A percentile compares a stretch with the other conserved stretches of the same genome.
Conservation (phyloP, 2,888 invertebrate species). For the Spodoptera picta region DNA sequence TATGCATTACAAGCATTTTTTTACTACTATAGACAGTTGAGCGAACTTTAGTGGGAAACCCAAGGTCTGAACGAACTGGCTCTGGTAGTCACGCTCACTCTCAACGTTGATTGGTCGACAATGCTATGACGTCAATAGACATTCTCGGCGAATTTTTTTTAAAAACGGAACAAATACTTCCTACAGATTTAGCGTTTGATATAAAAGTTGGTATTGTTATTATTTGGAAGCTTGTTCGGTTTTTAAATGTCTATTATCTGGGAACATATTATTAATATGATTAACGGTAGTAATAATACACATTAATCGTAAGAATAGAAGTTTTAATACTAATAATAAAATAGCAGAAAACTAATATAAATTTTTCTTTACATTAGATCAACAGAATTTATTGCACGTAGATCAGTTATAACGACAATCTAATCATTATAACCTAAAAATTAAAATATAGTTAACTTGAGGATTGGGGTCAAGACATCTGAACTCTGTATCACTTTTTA, state of each 20-base stretch:
- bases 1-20: conserved; percentile 41
- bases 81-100: conserved; percentile 63
- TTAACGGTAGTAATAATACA: too few relatives aligned
- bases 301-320: background rate
- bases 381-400: too few relatives aligned
- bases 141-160: conserved; percentile 57
- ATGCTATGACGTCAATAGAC: conserved; percentile 65
- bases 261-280: too few relatives aligned
- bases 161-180: conserved; percentile 58
- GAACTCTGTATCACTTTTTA: conserved; percentile 22
- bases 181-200: conserved; percentile 44
- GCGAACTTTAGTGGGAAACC: conserved; percentile 69
- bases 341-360: too few relatives aligned
- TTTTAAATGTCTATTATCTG: background rate
- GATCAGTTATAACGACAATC: background rate
- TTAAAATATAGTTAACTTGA: conserved; percentile 4
- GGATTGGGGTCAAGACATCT: conserved; percentile 20
- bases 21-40: conserved; percentile 47
- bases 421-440: conserved; percentile 2
- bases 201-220: conserved; percentile 34
- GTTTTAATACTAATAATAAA: background rate
- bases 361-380: too few relatives aligned
- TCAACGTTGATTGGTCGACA: conserved; percentile 50
- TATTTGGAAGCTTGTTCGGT: conserved; percentile 3
- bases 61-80: conserved; percentile 79